phyloP scores from a whole-genome alignment of 1,140 invertebrate species.

The Drosophila pallidifrons region DNA sequence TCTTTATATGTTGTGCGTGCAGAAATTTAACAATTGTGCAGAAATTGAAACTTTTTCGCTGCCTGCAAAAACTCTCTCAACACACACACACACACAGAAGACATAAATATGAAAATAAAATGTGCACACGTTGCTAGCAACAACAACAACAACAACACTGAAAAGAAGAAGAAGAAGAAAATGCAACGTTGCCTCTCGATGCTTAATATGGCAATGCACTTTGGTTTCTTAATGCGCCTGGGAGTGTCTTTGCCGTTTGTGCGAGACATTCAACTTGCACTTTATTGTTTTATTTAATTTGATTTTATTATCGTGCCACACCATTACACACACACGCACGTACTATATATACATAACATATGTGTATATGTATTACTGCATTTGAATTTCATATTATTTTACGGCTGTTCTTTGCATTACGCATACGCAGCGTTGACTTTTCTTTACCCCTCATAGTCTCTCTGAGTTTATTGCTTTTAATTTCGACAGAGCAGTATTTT shows the following conservation, averaged over 20 bases:
- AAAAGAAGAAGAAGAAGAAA: no score
- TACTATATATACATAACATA: no score
- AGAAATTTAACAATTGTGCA: slow-evolving; percentile 78
- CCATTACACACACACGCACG: neutral
- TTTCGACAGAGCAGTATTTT: no score
- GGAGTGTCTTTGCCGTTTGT: slow-evolving; percentile 30
- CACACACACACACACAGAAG: slow-evolving; percentile 24
- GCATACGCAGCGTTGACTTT: no score
- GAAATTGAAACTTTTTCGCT: slow-evolving; percentile 74
- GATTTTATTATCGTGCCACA: slow-evolving; percentile 15
- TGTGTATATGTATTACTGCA: no score
- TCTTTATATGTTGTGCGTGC: slow-evolving; percentile 79
- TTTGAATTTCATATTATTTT: no score
- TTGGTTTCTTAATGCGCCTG: slow-evolving; percentile 51
- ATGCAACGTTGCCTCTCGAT: slow-evolving; percentile 8
- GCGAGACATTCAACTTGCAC: slow-evolving; percentile 37
- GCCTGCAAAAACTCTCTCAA: no score
- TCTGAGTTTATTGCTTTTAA: no score
- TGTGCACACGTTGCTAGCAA: slow-evolving; percentile 63
- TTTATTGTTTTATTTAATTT: slow-evolving; percentile 33
- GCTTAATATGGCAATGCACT: slow-evolving; percentile 76
- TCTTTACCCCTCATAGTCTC: no score
- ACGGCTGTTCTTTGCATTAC: no score
- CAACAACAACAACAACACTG: slow-evolving; percentile 1
- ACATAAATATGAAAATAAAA: slow-evolving; percentile 72